Evolutionary conservation across 2,113 vertebrate genomes (phyloP), one percentile per base, ranked within the genome.

Genomic region (Neolamprologus kungweensis): DNA sequence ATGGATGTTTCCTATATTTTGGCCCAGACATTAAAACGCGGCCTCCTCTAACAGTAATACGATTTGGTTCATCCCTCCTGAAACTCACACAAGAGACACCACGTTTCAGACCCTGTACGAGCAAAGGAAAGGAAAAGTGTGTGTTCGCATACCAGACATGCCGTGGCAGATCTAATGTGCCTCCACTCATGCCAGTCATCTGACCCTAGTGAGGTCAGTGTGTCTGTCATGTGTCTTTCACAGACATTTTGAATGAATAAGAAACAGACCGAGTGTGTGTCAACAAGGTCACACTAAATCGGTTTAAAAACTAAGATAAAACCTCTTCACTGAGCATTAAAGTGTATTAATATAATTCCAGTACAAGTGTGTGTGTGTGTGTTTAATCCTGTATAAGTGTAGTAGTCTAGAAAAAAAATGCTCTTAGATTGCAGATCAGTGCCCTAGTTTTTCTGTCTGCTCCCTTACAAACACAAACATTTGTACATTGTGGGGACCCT

Each of bases 401-500:
- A 13, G 82, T 83, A 88, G 87, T 91, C 86, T 83, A 63, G 53
- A 33, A 65, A 40, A 57, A 55, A 88, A 88, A 33, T 1, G 58
- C 82, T 85, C 65, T 57, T 60, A 92, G 85, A 91, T 87, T 81
- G 68, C 35, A 87, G 92, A 93, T 92, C 88, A 87, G 89, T 91
- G 89, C 28, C 85, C 91, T 9, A 88, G 21, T 81, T 93, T 88
- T 40, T 80, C 28, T 17, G 28, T 71, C 47, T 16, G 33, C 9
- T 47, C 45, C 3, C 31, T 47, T 37, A 53, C 35, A 21, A 42
- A 80, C 13, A 83, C 80, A 80, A 50, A 31, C 65, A 50, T 6
- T 21, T n/a, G 6, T 35, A 28, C 11, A 21, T 1, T 28, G 47
- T 33, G 55, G 31, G 81, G 55, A 21, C 17, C 26, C 5, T 42